Evolutionary conservation across 2,113 vertebrate genomes (phyloP).

Genomic region (Macaca nemestrina): DNA sequence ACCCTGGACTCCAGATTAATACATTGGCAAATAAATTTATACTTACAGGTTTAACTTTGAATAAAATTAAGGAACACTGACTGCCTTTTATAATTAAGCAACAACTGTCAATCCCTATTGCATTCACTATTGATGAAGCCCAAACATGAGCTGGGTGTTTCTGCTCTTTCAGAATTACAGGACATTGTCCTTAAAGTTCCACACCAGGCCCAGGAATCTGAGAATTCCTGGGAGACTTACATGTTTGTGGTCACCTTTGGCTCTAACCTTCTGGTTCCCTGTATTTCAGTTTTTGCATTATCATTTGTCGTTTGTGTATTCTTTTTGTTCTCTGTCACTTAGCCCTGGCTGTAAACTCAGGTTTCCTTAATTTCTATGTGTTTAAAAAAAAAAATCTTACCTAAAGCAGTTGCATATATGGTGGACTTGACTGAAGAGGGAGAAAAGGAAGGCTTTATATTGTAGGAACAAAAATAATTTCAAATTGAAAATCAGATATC

Average conservation of each 20-base stretch:
- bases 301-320: not conserved
- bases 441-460: not conserved
- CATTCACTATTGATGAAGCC: not conserved
- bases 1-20: not conserved
- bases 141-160: not conserved
- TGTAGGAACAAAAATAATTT: constrained; percentile 16
- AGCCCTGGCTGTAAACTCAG: not conserved
- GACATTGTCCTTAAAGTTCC: not conserved
- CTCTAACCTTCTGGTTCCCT: not conserved
- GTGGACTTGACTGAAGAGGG: not conserved
- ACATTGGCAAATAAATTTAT: not conserved
- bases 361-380: not conserved
- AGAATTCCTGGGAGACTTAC: not conserved
- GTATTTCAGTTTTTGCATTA: not conserved
- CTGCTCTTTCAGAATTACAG: not conserved
- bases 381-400: not conserved
- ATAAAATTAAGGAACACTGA: not conserved
- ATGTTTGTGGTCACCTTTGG: not conserved
- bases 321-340: not conserved
- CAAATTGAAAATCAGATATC: not conserved
- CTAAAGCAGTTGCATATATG: not conserved
- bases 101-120: not conserved
- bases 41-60: not conserved
- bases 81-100: not conserved
- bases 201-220: not conserved